These are phyloP conservation scores for Dermochelys coriacea DNA, from an alignment of 2,797 vertebrate genomes.

Conservation along the genomic window DNA sequence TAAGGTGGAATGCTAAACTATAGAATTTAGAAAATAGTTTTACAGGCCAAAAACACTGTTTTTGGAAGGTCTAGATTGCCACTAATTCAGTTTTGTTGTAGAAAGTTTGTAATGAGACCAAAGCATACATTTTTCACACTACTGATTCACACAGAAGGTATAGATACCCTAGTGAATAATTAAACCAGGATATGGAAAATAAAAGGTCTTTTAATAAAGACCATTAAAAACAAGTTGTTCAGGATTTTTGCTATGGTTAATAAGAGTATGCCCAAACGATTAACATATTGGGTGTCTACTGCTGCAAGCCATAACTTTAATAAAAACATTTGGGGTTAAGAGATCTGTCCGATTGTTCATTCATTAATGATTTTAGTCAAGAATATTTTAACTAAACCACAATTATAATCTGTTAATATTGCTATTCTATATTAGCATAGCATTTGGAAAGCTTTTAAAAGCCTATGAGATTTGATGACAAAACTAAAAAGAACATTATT, in stretches of 20 bases:
- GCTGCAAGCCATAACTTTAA: not conserved
- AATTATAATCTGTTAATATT: not conserved
- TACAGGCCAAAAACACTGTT: not conserved
- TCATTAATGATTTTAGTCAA: too few species aligned
- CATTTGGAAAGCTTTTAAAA: not conserved
- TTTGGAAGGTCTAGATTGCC: not conserved
- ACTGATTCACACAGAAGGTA: not conserved
- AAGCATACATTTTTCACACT: not conserved
- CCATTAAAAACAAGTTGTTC: not conserved
- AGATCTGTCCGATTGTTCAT: not conserved
- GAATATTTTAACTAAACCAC: not conserved
- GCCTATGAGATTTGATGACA: accelerated
- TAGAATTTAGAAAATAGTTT: constrained; percentile 22
- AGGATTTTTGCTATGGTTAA: not conserved
- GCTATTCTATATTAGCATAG: not conserved
- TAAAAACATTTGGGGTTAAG: not conserved
- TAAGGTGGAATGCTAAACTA: not conserved
- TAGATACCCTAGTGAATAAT: not conserved
- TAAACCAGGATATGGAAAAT: not conserved
- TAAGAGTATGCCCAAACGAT: not conserved
- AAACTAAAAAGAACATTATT: not conserved
- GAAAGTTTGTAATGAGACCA: not conserved
- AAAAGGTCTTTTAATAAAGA: not conserved
- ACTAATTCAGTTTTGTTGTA: not conserved
- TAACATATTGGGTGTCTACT: not conserved